Percentiles rank a stretch among this genome's conserved stretches.
phyloP scores from a whole-genome alignment of 2,113 vertebrate species.

The Spermophilus dauricus region DNA sequence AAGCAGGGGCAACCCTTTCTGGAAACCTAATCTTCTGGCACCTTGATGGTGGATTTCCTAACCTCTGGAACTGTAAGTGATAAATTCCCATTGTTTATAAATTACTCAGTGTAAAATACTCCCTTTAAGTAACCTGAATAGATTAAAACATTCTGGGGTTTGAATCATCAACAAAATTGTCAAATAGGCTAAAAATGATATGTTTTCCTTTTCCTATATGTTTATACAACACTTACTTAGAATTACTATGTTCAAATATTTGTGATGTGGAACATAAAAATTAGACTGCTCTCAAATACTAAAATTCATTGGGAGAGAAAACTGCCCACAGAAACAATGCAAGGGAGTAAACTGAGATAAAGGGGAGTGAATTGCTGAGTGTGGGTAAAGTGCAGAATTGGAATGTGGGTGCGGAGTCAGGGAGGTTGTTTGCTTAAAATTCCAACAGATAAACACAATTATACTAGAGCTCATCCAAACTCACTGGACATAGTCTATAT shows the following conservation, averaged over 20 bases:
- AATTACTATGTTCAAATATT: neutral
- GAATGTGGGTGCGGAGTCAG: neutral
- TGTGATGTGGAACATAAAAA: neutral
- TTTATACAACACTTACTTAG: neutral
- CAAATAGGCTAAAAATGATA: neutral
- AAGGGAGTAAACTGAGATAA: neutral
- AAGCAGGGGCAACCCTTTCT: neutral
- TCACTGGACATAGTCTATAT: neutral
- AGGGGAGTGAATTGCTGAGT: neutral
- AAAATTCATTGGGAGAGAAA: slow-evolving; percentile 33
- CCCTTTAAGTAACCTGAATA: neutral
- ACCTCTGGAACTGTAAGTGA: neutral
- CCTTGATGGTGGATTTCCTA: neutral
- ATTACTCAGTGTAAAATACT: neutral
- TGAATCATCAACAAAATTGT: neutral
- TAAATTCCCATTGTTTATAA: neutral
- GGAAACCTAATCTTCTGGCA: neutral
- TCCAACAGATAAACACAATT: neutral
- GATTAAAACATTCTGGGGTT: neutral
- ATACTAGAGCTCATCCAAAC: neutral
- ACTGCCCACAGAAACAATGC: neutral
- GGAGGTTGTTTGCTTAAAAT: neutral
- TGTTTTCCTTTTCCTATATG: neutral
- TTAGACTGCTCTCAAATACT: neutral
- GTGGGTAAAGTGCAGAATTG: neutral